Conservation (phyloP, 2,113 vertebrate genomes). For the Gasterosteus aculeatus region DNA sequence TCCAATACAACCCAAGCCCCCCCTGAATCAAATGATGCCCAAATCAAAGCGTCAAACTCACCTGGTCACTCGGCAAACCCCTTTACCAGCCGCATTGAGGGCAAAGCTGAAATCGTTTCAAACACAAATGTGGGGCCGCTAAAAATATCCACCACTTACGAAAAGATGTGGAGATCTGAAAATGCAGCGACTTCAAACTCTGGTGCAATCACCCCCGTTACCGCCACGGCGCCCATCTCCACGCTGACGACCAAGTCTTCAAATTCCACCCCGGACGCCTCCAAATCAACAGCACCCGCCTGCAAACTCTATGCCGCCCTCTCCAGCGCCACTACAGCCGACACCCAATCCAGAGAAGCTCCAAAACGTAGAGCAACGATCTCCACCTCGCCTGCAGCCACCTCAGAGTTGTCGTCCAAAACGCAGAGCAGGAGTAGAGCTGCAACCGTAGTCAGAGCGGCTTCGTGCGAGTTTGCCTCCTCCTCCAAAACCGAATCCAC, state of each 20-base stretch:
- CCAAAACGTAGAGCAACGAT: background rate
- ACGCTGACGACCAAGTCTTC: background rate
- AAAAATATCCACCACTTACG: background rate
- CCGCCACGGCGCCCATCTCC: background rate
- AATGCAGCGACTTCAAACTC: background rate
- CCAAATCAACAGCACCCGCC: background rate
- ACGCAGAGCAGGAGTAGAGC: background rate
- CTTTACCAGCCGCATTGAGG: background rate
- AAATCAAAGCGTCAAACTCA: background rate
- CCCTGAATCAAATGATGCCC: background rate
- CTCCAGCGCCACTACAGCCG: background rate
- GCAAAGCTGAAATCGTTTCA: constrained; percentile 2
- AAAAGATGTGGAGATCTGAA: background rate
- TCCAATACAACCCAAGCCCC: background rate
- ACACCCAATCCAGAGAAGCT: background rate
- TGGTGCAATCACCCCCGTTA: background rate
- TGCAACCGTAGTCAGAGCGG: background rate
- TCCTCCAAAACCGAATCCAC: background rate
- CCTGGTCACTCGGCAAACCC: background rate
- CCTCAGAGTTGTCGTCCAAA: background rate
- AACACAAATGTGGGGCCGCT: background rate
- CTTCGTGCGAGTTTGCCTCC: background rate
- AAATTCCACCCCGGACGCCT: background rate
- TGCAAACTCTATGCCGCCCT: background rate
- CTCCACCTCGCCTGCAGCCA: background rate